phyloP scores from a whole-genome alignment of 2,797 vertebrate species.

The Chelonia mydas region DNA sequence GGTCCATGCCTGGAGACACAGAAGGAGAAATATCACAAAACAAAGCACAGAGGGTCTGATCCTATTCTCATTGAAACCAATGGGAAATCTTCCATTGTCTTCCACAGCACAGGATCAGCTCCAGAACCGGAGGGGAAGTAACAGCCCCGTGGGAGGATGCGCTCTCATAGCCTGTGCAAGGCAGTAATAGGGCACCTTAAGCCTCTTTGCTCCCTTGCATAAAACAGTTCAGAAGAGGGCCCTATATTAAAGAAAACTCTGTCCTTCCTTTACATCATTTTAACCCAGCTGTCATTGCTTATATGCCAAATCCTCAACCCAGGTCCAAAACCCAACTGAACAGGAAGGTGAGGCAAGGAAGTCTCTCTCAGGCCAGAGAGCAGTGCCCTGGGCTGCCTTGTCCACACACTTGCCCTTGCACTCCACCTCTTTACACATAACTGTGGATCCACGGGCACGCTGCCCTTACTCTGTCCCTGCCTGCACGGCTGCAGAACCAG shows the following conservation, averaged over 20 bases:
- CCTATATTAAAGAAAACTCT: slow-evolving; percentile 48
- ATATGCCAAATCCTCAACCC: slow-evolving; percentile 29
- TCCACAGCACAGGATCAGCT: slow-evolving; percentile 42
- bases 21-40: slow-evolving; percentile 50
- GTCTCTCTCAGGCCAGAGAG: accelerated
- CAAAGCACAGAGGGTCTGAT: slow-evolving; percentile 70
- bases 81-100: slow-evolving; percentile 67
- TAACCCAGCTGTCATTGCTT: slow-evolving; percentile 60
- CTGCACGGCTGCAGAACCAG: background rate
- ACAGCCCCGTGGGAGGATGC: slow-evolving; percentile 28
- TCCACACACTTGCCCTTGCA: background rate
- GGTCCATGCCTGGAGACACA: slow-evolving; percentile 53
- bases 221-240: background rate
- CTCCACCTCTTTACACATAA: background rate
- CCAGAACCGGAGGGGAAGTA: background rate
- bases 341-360: background rate
- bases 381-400: background rate
- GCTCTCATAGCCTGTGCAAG: slow-evolving; percentile 7
- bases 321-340: background rate
- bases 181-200: background rate
- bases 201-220: background rate
- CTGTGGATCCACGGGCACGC: background rate
- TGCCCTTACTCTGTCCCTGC: accelerated
- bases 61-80: slow-evolving; percentile 67
- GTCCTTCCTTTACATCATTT: slow-evolving; percentile 36